phyloP scores from a whole-genome alignment of 2,888 invertebrate species.

The Trachelus troglodyta region DNA sequence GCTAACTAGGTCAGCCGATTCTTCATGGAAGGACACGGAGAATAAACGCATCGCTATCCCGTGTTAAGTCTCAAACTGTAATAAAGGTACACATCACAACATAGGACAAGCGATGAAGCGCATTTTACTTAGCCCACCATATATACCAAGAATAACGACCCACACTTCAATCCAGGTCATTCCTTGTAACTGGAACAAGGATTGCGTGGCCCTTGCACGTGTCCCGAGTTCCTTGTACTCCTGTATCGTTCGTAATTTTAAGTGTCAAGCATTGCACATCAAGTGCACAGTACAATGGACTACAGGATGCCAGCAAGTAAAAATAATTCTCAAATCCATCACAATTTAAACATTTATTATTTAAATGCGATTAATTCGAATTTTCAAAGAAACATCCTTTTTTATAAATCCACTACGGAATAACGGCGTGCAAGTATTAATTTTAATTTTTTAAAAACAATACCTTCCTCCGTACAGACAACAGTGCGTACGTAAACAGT shows the following conservation, averaged over 20 bases:
- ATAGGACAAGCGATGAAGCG: neutral
- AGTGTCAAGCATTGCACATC: neutral
- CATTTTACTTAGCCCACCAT: neutral
- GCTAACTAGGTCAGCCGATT: neutral
- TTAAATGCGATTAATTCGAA: neutral
- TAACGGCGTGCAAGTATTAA: neutral
- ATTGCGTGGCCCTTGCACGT: neutral
- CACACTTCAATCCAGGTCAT: neutral
- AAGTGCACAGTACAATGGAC: neutral
- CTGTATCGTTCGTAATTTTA: neutral
- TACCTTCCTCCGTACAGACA: neutral
- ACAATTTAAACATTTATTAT: neutral
- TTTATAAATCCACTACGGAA: neutral
- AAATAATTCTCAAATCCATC: neutral
- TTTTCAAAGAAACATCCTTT: neutral
- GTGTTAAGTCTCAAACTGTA: neutral
- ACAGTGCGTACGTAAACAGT: neutral
- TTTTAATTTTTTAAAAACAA: neutral
- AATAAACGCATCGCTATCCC: neutral
- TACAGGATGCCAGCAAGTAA: neutral
- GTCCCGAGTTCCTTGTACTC: neutral
- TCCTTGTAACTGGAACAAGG: neutral
- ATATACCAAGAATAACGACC: neutral
- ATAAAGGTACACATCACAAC: neutral
- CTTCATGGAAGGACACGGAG: neutral